A percentile compares a stretch with the other conserved stretches of the same genome.
phyloP scores from a whole-genome alignment of 2,888 invertebrate species.

The Cynaeus angustus region DNA sequence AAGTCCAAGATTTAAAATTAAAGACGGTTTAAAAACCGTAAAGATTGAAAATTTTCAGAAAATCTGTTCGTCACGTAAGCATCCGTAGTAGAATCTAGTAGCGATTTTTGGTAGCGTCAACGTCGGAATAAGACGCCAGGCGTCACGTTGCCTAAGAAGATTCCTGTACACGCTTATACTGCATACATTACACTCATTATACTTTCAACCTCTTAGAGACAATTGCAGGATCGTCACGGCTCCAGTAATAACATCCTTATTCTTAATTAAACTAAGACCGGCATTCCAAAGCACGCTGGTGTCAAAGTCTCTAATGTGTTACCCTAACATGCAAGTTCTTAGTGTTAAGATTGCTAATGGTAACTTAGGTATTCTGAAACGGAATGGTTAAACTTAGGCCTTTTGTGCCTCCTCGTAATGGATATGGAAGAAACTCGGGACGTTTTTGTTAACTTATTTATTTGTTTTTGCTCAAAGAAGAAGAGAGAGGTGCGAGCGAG shows the following conservation, averaged over 20 bases:
- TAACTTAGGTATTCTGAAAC: conserved; percentile 70
- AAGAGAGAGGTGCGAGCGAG: conserved; percentile 11
- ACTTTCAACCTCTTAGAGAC: conserved; percentile 66
- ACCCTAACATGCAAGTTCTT: conserved; percentile 65
- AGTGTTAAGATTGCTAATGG: conserved; percentile 68
- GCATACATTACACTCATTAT: conserved; percentile 67
- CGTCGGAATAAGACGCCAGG: conserved; percentile 1
- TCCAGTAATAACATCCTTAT: conserved; percentile 68
- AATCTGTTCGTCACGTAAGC: too few species aligned
- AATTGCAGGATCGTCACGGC: conserved; percentile 66
- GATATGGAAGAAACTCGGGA: conserved; percentile 2
- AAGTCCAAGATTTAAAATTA: too few species aligned
- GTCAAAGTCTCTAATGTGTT: conserved; percentile 68
- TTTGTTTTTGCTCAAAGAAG: background rate
- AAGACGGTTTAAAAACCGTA: too few species aligned
- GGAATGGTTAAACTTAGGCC: conserved; percentile 71
- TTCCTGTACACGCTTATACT: conserved; percentile 47
- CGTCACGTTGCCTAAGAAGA: conserved; percentile 20
- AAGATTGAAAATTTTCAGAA: too few species aligned
- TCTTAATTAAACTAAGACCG: conserved; percentile 69
- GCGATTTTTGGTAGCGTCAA: background rate
- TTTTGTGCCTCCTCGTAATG: conserved; percentile 60
- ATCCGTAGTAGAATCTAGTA: too few species aligned
- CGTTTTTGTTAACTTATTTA: background rate
- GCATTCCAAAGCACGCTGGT: conserved; percentile 66